Base-by-base conservation (phyloP, 2,888 invertebrate genomes). In the Pseudococcus viburni region DNA sequence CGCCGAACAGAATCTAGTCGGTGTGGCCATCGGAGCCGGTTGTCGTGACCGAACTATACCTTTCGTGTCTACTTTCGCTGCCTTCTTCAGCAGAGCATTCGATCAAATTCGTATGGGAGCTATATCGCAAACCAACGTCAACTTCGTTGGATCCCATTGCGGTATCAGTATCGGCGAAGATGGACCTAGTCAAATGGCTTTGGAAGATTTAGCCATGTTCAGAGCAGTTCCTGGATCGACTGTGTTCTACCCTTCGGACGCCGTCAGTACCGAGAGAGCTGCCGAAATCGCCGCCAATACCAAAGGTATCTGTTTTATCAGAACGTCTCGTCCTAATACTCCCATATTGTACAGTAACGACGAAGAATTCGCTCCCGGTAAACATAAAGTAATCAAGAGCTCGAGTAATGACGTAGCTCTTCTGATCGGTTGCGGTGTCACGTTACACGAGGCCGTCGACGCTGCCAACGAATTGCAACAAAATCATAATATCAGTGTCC, bases 31-130 rank as follows among this genome's bases (percentile, higher is more conserved):
- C 90, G 99, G 99, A 39, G 96, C 96, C 88, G 96, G 97, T 22
- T 98, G 98, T 91, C 94, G 99, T 90, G 96, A 96, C 91, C 95
- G 99, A 89, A 96, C 97, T 8, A 95, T 99, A 85, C 96, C 98
- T 0, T 99, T 99, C 93, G 96, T 95, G 2, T 98, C 98, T 89
- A 99, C 99, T 12, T 99, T 99, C 93, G 99, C 99, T 59, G 97
- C 98, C 3, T 99, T 99, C 94, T 96, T 99, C 92, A 96, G 97
- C 2, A 94, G 99, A 90, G 98, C 98, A 85, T 98, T 96, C 92
- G 99, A 99, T 93, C 99, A 99, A 95, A 97, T 99, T 91, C 96
- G 99, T 90, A 99, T 99, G 99, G 99, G 98, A 26, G 99, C 99
- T 85, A 98, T 99, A 91, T 99, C 99, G 59, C 98, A 98, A 93